These are phyloP conservation scores for Meandrusa payeni DNA, from an alignment of 2,888 invertebrate genomes.

Conservation along the genomic window DNA sequence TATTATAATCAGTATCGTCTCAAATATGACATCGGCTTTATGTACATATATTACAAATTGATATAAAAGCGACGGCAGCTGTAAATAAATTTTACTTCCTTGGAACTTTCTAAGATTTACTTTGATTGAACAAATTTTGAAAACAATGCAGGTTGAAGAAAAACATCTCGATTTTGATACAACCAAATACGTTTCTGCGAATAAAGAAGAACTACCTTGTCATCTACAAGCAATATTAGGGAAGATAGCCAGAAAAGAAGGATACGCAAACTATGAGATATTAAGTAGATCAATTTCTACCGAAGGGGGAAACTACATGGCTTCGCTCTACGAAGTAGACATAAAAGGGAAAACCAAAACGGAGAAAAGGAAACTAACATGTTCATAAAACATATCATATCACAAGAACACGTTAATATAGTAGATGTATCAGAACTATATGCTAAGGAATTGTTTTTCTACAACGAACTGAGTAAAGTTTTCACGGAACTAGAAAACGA, in stretches of 20 bases:
- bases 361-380: slow-evolving; percentile 43
- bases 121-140: too few species aligned
- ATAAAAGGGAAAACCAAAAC: slow-evolving; percentile 42
- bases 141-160: slow-evolving; percentile 19
- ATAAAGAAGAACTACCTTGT: slow-evolving; percentile 8
- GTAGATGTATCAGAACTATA: slow-evolving; percentile 36
- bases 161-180: slow-evolving; percentile 8
- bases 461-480: slow-evolving; percentile 36
- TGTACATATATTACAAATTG: too few species aligned
- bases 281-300: slow-evolving; percentile 33
- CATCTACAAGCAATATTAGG: not conserved
- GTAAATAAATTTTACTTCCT: too few species aligned
- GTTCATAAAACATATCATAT: slow-evolving; percentile 44
- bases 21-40: too few species aligned
- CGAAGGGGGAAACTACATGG: slow-evolving; percentile 50
- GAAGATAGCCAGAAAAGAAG: slow-evolving; percentile 33
- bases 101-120: too few species aligned
- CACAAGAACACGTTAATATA: slow-evolving; percentile 30
- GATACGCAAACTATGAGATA: slow-evolving; percentile 33
- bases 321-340: slow-evolving; percentile 41
- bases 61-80: too few species aligned
- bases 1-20: too few species aligned
- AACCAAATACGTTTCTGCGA: not conserved
- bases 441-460: slow-evolving; percentile 39
- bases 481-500: slow-evolving; percentile 37